Conservation (phyloP, 2,113 vertebrate genomes). For the Myiopsitta monachus region DNA sequence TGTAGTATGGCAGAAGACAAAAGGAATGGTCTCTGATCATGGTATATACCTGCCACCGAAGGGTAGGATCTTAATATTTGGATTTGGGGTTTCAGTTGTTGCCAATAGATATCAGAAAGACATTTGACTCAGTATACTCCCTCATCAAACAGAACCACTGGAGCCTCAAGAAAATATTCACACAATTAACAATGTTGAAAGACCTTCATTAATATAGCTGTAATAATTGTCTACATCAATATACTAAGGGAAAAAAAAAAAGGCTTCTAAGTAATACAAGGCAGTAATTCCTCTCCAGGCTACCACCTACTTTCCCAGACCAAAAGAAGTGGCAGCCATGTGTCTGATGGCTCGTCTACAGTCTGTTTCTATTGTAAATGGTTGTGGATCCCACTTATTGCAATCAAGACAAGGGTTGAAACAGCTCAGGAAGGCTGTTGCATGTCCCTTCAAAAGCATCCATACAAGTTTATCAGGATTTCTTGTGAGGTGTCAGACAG, state of each 20-base stretch:
- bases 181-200: not conserved
- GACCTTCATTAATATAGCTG: not conserved
- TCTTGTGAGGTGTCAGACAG: not conserved
- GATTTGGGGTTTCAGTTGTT: not conserved
- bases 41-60: not conserved
- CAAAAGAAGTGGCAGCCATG: not conserved
- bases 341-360: not conserved
- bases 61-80: not conserved
- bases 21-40: not conserved
- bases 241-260: not conserved
- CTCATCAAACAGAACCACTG: not conserved
- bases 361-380: not conserved
- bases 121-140: not conserved
- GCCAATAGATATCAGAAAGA: not conserved
- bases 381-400: not conserved
- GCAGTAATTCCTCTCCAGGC: not conserved
- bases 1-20: not conserved
- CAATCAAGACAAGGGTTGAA: fast-evolving
- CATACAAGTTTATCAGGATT: not conserved
- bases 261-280: not conserved
- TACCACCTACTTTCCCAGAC: not conserved
- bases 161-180: not conserved
- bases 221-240: not conserved
- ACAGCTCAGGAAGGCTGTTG: not conserved
- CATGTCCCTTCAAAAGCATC: not conserved